phyloP scores from a whole-genome alignment of 2,888 invertebrate species.

The Tenthredo amoena region DNA sequence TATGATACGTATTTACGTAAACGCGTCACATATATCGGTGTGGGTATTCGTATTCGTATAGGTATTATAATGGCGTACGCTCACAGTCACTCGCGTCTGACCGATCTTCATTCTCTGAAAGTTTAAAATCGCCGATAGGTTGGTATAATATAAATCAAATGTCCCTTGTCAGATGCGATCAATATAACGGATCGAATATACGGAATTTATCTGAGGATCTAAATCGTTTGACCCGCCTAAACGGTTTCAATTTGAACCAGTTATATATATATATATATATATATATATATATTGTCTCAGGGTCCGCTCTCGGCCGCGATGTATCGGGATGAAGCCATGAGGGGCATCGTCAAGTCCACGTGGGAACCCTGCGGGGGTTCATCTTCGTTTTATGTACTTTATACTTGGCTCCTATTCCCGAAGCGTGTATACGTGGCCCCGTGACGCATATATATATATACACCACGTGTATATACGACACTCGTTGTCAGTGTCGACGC shows the following conservation, averaged over 20 bases:
- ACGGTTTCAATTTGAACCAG: constrained; percentile 66
- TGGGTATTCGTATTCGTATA: not conserved
- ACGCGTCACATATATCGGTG: not conserved
- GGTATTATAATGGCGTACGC: not conserved
- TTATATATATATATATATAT: constrained; percentile 62
- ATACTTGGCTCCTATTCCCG: not conserved
- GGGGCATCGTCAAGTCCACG: constrained; percentile 63
- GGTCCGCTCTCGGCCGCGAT: constrained; percentile 53
- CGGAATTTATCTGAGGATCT: constrained; percentile 64
- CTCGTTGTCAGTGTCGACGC: not conserved
- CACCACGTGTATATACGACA: not conserved
- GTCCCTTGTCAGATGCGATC: constrained; percentile 44
- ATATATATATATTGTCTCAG: constrained; percentile 65
- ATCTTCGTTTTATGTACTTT: constrained; percentile 67
- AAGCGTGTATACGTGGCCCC: not conserved
- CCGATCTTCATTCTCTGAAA: not conserved
- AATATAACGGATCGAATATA: constrained; percentile 38
- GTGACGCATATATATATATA: not conserved
- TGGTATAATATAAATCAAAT: constrained; percentile 42
- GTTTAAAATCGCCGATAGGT: constrained; percentile 32
- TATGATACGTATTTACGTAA: not conserved
- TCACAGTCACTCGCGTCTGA: not conserved
- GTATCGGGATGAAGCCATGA: constrained; percentile 68
- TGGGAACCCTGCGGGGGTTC: constrained; percentile 74
- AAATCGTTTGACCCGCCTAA: constrained; percentile 73